Percentiles rank a stretch among this genome's conserved stretches.
Evolutionary conservation across 2,113 vertebrate genomes (phyloP).

Genomic region (Equus przewalskii): DNA sequence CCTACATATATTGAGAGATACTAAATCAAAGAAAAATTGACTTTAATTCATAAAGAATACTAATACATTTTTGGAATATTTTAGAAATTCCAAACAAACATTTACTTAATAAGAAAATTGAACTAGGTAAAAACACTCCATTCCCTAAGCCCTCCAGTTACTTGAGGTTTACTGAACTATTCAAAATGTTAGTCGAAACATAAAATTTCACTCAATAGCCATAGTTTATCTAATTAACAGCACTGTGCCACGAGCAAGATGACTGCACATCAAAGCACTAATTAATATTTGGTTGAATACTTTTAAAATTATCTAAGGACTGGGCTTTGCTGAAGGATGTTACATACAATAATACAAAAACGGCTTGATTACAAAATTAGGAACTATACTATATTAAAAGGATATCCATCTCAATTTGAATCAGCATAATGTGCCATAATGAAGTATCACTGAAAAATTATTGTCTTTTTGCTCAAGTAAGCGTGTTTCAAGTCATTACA

Average conservation of each 20-base stretch:
- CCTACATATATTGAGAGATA: neutral
- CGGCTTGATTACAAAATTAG: slow-evolving; percentile 72
- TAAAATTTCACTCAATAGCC: slow-evolving; percentile 71
- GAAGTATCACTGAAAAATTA: slow-evolving; percentile 59
- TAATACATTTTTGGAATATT: slow-evolving; percentile 40
- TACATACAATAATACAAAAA: slow-evolving; percentile 58
- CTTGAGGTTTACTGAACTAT: slow-evolving; percentile 69
- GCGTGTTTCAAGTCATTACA: slow-evolving; percentile 61
- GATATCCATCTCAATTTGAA: slow-evolving; percentile 53
- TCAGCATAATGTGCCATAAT: slow-evolving; percentile 19
- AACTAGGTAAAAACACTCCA: slow-evolving; percentile 57
- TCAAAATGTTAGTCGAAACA: slow-evolving; percentile 73
- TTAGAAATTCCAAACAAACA: slow-evolving; percentile 53
- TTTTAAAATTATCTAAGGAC: slow-evolving; percentile 63
- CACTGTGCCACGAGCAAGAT: slow-evolving; percentile 65
- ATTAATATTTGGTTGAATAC: slow-evolving; percentile 73
- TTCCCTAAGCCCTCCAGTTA: slow-evolving; percentile 57
- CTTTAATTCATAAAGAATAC: slow-evolving; percentile 28
- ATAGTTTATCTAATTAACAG: slow-evolving; percentile 72
- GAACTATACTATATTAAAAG: slow-evolving; percentile 64
- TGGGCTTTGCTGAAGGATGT: slow-evolving; percentile 62
- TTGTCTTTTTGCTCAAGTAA: slow-evolving; percentile 54
- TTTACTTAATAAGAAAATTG: slow-evolving; percentile 67
- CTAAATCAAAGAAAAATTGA: slow-evolving; percentile 31
- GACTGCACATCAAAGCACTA: slow-evolving; percentile 71